phyloP scores from a whole-genome alignment of 2,888 invertebrate genomes.

The Cryptus armator region DNA sequence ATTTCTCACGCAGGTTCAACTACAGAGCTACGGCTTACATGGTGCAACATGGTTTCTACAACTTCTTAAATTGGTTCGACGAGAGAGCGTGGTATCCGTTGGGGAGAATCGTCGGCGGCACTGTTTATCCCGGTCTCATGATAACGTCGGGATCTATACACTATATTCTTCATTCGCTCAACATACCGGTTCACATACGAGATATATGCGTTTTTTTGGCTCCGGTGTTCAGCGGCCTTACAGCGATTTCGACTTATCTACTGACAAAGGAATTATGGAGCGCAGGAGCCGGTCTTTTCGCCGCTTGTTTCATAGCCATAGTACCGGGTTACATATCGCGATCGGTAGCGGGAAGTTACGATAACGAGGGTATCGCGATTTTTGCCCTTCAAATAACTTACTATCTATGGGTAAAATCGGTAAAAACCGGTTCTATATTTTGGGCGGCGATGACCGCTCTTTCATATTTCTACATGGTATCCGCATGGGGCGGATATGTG shows the following conservation, averaged over 20 bases:
- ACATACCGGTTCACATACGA: conserved; percentile 99
- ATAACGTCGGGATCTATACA: conserved; percentile 99
- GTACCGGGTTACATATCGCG: conserved; percentile 99
- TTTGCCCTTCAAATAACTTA: conserved; percentile 99
- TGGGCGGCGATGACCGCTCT: conserved; percentile 98
- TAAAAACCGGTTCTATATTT: conserved; percentile 98
- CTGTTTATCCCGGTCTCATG: conserved; percentile 99
- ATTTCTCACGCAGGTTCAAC: conserved; percentile 93
- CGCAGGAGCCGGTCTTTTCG: conserved; percentile 97
- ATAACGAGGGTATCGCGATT: conserved; percentile 99
- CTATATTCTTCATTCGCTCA: conserved; percentile 94
- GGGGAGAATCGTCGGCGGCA: conserved; percentile 99
- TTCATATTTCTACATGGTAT: conserved; percentile 99
- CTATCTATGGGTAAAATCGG: conserved; percentile 98
- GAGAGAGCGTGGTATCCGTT: conserved; percentile 99
- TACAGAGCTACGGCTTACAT: conserved; percentile 99
- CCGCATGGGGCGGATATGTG: conserved; percentile 99
- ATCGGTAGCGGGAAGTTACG: conserved; percentile 99
- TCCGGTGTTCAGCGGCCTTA: conserved; percentile 99
- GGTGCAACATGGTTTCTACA: conserved; percentile 99
- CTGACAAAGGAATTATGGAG: conserved; percentile 99
- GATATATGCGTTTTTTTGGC: conserved; percentile 99
- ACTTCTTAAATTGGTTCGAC: conserved; percentile 99
- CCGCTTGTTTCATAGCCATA: conserved; percentile 99
- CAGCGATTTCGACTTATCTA: conserved; percentile 98